A percentile compares a stretch with the other conserved stretches of the same genome.
phyloP scores from a whole-genome alignment of 2,113 vertebrate genomes.

The Xiphophorus couchianus region DNA sequence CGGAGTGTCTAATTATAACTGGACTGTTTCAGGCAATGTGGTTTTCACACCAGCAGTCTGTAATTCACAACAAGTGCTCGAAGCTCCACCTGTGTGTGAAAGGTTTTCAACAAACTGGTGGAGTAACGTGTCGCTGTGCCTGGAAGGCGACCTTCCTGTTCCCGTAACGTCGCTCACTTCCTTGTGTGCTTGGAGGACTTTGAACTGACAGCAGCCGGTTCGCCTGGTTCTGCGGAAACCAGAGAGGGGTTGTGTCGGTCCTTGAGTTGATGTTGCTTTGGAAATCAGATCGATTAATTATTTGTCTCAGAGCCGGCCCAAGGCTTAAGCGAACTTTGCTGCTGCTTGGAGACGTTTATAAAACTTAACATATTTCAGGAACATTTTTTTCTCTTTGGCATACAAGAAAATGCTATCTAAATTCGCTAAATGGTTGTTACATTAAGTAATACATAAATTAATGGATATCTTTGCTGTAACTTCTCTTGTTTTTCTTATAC shows the following conservation, averaged over 20 bases:
- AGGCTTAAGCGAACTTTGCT: not conserved
- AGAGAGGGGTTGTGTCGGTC: too few relatives aligned
- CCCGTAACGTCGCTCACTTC: not conserved
- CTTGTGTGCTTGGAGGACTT: not conserved
- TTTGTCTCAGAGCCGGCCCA: too few relatives aligned
- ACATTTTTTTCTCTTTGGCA: too few relatives aligned
- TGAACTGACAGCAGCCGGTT: not conserved
- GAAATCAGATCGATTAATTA: too few relatives aligned
- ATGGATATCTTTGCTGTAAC: too few relatives aligned
- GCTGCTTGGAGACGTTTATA: too few relatives aligned
- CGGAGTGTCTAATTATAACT: not conserved
- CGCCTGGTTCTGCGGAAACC: not conserved
- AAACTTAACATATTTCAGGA: too few relatives aligned
- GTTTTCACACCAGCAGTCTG: not conserved
- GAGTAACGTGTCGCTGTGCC: not conserved
- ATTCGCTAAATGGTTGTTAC: too few relatives aligned
- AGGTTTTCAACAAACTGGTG: not conserved
- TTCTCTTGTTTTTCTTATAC: too few relatives aligned
- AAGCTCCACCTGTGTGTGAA: not conserved
- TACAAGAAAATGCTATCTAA: too few relatives aligned
- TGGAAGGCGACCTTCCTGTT: constrained; percentile 7
- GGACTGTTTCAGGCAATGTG: not conserved
- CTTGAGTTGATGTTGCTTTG: too few relatives aligned
- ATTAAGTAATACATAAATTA: too few relatives aligned
- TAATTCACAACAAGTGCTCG: constrained; percentile 33